Evolutionary conservation across 2,888 invertebrate genomes (phyloP).

Genomic region (Mythimna vitellina): DNA sequence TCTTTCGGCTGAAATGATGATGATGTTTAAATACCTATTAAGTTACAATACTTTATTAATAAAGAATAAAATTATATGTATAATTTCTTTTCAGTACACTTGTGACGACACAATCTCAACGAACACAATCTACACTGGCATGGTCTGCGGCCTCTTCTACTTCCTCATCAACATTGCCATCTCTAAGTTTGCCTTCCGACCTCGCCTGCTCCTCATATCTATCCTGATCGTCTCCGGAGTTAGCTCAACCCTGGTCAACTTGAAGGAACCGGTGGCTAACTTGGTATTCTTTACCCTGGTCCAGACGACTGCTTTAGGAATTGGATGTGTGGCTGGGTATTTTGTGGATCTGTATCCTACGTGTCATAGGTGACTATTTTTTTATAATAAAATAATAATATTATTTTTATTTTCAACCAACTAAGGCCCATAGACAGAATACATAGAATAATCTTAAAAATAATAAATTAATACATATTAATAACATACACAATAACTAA

Average conservation of each 20-base stretch:
- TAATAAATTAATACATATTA: too few species aligned
- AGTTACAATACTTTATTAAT: too few species aligned
- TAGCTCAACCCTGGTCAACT: conserved; percentile 88
- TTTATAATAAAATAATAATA: too few species aligned
- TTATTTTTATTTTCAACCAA: too few species aligned
- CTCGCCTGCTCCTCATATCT: conserved; percentile 84
- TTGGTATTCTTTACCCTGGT: conserved; percentile 75
- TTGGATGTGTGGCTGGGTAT: conserved; percentile 74
- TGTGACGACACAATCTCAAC: conserved; percentile 84
- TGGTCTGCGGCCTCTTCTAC: conserved; percentile 90
- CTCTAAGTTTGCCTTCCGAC: conserved; percentile 84
- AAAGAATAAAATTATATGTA: too few species aligned
- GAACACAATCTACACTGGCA: conserved; percentile 90
- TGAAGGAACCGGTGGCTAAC: conserved; percentile 72
- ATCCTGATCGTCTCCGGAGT: conserved; percentile 85
- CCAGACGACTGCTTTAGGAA: conserved; percentile 70
- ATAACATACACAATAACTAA: too few species aligned
- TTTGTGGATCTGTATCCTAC: conserved; percentile 81
- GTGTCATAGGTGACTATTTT: conserved; percentile 71
- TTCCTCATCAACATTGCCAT: conserved; percentile 87
- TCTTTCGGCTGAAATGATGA: too few species aligned
- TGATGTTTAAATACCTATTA: too few species aligned
- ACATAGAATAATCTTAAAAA: too few species aligned
- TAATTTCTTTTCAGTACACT: conserved; percentile 63
- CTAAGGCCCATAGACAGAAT: too few species aligned